Conservation (phyloP, 2,888 invertebrate species). For the Macaria notata region DNA sequence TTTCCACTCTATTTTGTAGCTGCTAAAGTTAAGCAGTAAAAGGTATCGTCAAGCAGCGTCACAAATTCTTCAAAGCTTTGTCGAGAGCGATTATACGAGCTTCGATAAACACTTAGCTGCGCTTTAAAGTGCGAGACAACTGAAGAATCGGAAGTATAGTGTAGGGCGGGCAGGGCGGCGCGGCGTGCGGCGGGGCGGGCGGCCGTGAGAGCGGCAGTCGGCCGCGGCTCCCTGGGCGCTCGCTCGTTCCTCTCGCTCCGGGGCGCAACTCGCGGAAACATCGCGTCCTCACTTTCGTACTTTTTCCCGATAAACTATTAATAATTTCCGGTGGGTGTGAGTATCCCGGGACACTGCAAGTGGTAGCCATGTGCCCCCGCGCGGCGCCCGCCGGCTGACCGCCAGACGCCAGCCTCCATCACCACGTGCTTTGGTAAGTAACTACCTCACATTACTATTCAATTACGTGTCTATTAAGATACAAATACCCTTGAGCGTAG, state of each 20-base stretch:
- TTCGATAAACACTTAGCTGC: conserved; percentile 52
- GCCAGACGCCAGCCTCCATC: conserved; percentile 39
- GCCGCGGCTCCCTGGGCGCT: conserved; percentile 34
- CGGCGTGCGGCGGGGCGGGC: conserved; percentile 62
- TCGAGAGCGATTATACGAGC: conserved; percentile 43
- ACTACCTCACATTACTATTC: neutral
- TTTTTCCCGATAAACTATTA: conserved; percentile 34
- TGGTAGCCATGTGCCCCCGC: conserved; percentile 55
- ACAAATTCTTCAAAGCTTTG: conserved; percentile 27
- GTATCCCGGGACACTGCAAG: conserved; percentile 26
- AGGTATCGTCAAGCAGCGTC: conserved; percentile 9
- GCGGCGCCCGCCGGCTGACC: conserved; percentile 63
- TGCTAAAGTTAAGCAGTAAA: conserved; percentile 7
- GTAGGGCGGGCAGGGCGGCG: conserved; percentile 57
- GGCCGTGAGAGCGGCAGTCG: conserved; percentile 41
- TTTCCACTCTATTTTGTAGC: neutral
- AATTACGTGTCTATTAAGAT: too few relatives aligned
- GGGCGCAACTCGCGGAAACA: conserved; percentile 22
- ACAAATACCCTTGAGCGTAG: neutral
- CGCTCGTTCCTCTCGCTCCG: conserved; percentile 33
- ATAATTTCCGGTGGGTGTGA: conserved; percentile 23
- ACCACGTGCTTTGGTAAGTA: conserved; percentile 66
- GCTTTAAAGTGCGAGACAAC: conserved; percentile 56
- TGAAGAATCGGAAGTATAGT: conserved; percentile 58
- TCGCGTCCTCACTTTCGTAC: conserved; percentile 18